Evolutionary conservation across 2,113 vertebrate species (phyloP).

Genomic region (Pachycephala philippinensis): DNA sequence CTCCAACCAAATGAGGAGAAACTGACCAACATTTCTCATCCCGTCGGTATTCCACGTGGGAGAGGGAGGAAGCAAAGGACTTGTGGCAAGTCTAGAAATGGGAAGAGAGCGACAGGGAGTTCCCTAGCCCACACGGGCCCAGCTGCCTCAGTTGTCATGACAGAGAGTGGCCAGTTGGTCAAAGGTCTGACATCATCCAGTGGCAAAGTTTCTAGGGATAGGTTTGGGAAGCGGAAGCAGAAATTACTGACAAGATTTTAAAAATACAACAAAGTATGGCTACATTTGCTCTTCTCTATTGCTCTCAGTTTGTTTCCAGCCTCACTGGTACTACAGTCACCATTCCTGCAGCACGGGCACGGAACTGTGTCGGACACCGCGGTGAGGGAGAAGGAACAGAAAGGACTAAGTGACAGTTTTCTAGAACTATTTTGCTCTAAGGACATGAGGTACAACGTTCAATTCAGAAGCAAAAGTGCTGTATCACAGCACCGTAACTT

Average conservation of each 20-base stretch:
- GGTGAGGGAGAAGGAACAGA: not conserved
- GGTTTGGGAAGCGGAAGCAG: conserved; percentile 63
- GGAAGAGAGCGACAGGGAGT: conserved; percentile 67
- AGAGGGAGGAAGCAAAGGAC: conserved; percentile 57
- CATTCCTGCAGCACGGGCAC: not conserved
- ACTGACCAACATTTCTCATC: conserved; percentile 77
- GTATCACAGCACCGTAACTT: not conserved
- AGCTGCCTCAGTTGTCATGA: conserved; percentile 70
- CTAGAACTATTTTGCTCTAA: conserved; percentile 32
- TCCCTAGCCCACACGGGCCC: conserved; percentile 63
- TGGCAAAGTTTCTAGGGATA: conserved; percentile 65
- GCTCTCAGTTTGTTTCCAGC: conserved; percentile 7
- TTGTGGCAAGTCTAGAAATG: conserved; percentile 63
- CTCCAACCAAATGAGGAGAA: not conserved
- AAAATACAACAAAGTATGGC: conserved; percentile 26
- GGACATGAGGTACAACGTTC: conserved; percentile 32
- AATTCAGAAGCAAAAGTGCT: conserved; percentile 34
- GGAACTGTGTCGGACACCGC: not conserved
- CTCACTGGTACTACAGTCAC: not conserved
- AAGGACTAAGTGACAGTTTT: conserved; percentile 26
- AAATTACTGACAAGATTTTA: conserved; percentile 47
- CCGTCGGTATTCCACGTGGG: conserved; percentile 53
- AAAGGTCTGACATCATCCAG: conserved; percentile 73
- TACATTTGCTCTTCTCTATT: conserved; percentile 50
- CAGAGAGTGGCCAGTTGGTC: conserved; percentile 75